phyloP scores from a whole-genome alignment of 1,140 invertebrate genomes.

The Telenomus remus region DNA sequence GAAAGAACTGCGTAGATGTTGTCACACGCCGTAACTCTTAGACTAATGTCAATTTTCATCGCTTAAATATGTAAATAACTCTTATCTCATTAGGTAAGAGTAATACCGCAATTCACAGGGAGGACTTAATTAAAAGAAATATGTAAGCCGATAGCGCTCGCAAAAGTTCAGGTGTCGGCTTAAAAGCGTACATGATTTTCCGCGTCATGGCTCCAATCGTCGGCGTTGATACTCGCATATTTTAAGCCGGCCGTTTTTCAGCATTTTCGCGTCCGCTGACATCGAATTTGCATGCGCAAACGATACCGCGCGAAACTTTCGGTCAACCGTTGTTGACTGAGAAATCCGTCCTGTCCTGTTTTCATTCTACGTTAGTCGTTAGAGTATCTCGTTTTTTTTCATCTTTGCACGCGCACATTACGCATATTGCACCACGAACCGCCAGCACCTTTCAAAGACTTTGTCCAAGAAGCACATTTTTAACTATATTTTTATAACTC shows the following conservation, averaged over 20 bases:
- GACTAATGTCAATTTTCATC: constrained; percentile 46
- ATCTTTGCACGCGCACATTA: constrained; percentile 47
- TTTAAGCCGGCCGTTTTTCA: constrained; percentile 75
- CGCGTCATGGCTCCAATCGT: constrained; percentile 69
- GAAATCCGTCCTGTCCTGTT: constrained; percentile 49
- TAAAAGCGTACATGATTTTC: constrained; percentile 58
- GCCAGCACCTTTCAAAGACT: constrained; percentile 27
- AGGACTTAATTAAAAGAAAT: constrained; percentile 56
- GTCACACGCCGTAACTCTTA: constrained; percentile 19
- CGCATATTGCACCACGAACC: constrained; percentile 33
- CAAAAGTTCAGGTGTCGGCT: constrained; percentile 50
- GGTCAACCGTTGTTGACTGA: constrained; percentile 40
- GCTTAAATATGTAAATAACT: constrained; percentile 42
- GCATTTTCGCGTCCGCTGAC: constrained; percentile 67
- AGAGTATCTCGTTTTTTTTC: constrained; percentile 31
- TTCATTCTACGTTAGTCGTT: constrained; percentile 25
- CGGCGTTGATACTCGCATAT: constrained; percentile 71
- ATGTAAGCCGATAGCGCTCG: constrained; percentile 38
- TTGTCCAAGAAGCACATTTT: constrained; percentile 18
- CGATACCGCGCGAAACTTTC: constrained; percentile 54
- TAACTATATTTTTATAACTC: constrained; percentile 34
- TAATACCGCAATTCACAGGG: constrained; percentile 38
- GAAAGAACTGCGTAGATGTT: constrained; percentile 6
- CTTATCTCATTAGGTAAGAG: constrained; percentile 36
- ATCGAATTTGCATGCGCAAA: constrained; percentile 59